A percentile compares a stretch with the other conserved stretches of the same genome.
Evolutionary conservation across 2,888 invertebrate species (phyloP).

Genomic region (Theodoxus fluviatilis): DNA sequence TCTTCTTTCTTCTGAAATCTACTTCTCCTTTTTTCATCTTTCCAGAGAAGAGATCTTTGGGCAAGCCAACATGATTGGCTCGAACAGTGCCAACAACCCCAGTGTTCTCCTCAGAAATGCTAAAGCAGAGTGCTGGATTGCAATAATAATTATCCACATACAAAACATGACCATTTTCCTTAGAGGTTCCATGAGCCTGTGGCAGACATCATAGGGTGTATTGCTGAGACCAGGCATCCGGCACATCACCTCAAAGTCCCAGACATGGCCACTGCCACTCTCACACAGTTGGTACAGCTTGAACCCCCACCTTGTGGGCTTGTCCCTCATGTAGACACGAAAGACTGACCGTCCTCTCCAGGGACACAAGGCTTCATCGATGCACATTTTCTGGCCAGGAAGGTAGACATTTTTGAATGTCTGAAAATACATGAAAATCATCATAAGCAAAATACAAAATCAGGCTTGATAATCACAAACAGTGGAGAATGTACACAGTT

Average conservation of each 20-base stretch:
- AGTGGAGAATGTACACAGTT: too few relatives aligned
- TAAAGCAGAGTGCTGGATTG: constrained; percentile 8
- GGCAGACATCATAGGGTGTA: constrained; percentile 12
- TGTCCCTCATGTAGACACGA: constrained; percentile 22
- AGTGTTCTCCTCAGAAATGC: constrained; percentile 14
- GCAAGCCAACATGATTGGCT: constrained; percentile 21
- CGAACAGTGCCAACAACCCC: constrained; percentile 24
- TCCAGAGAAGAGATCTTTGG: constrained; percentile 15
- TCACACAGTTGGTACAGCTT: constrained; percentile 22
- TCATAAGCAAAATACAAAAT: too few relatives aligned
- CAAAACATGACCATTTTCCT: constrained; percentile 2
- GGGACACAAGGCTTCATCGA: constrained; percentile 20
- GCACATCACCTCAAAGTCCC: neutral
- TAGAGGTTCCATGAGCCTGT: constrained; percentile 13
- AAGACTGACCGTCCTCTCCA: constrained; percentile 5
- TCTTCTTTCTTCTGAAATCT: neutral
- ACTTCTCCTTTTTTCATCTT: neutral
- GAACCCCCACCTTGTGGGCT: constrained; percentile 10
- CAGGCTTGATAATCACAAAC: too few relatives aligned
- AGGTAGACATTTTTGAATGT: neutral
- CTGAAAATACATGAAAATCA: too few relatives aligned
- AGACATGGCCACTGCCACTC: constrained; percentile 10
- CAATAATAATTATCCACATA: constrained; percentile 31
- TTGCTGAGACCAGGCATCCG: constrained; percentile 7
- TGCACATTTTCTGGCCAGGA: constrained; percentile 8